Base-by-base conservation (phyloP, 1,140 invertebrate genomes). In the Lerema accius region DNA sequence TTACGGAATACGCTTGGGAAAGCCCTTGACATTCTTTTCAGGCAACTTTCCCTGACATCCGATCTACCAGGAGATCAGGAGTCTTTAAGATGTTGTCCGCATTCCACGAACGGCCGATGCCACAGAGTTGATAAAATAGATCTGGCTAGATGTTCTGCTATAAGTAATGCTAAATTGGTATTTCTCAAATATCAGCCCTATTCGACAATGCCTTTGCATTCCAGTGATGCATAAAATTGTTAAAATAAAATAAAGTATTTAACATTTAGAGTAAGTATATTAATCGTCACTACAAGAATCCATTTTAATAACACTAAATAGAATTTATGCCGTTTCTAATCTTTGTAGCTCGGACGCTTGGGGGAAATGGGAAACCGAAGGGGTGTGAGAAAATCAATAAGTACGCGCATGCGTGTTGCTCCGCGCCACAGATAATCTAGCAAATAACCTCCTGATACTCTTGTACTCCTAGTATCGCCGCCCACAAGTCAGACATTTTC, bases 401-500 rank as follows among this genome's bases (percentile, higher is more conserved):
- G 40, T 14, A 13, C 13, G 72, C 84, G 83, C 86, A 78, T 77
- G 82, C 83, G 84, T 64, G 5, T 46, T n/a, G n/a, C 19, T 5
- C 19, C 19, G 19, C 19, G 19, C 19, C 19, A n/a, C n/a, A n/a
- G 19, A 23, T 23, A 23, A 23, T 5, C 19, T 23, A 11, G 1
- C 7, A 0, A n/a, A 37, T 11, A 0, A 79, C 11, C 74, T 82
- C 73, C 62, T 71, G 32, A 1, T 14, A 10, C 53, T 63, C 63
- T 37, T 90, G 77, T 0, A 26, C 9, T 46, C 86, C 82, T 90
- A 59, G 87, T 89, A 82, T 61, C 51, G 71, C 84, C 84, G 87
- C 87, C 87, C 87, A 90, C 86, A 90, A 88, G 46, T 76, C 84
- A 86, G 84, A 86, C 82, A 87, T 84, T 90, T 90, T 83, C 86